A percentile compares a stretch with the other conserved stretches of the same genome.
phyloP scores from a whole-genome alignment of 1,140 invertebrate species.

The Carcinoscorpius rotundicauda region DNA sequence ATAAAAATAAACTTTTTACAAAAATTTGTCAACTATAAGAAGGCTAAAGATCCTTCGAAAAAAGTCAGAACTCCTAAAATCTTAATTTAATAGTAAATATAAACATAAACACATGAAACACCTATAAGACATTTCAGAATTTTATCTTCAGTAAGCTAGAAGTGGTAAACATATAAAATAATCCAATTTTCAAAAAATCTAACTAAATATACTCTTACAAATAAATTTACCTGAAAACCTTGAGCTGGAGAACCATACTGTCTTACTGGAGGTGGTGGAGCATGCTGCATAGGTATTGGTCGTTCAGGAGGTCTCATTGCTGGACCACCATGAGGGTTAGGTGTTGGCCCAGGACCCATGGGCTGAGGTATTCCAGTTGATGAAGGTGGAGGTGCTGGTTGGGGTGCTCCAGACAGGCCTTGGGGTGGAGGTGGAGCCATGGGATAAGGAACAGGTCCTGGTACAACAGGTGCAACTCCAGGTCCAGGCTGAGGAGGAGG shows the following conservation, averaged over 20 bases:
- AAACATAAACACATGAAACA: too few species aligned
- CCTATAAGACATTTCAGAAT: too few species aligned
- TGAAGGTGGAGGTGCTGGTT: constrained; percentile 38
- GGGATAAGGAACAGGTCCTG: constrained; percentile 1
- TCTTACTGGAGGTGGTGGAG: constrained; percentile 32
- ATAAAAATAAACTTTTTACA: constrained; percentile 11
- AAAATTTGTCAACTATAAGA: too few species aligned
- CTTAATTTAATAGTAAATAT: too few species aligned
- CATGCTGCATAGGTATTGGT: constrained; percentile 11
- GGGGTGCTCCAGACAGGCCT: constrained; percentile 43
- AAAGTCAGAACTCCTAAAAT: too few species aligned
- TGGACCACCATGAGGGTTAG: constrained; percentile 30
- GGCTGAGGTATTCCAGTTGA: constrained; percentile 33
- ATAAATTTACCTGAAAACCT: constrained; percentile 43
- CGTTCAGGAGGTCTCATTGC: constrained; percentile 40
- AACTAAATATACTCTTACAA: constrained; percentile 12
- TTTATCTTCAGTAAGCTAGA: too few species aligned
- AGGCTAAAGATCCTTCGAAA: too few species aligned
- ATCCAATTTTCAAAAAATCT: too few species aligned
- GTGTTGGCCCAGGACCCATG: constrained; percentile 45
- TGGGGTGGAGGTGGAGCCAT: constrained; percentile 16
- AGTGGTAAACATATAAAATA: too few species aligned
- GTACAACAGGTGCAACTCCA: constrained; percentile 6
- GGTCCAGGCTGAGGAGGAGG: not conserved
- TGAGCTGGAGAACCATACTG: constrained; percentile 44